Conservation (phyloP, 2,888 invertebrate genomes). For the Cephonodes hylas region DNA sequence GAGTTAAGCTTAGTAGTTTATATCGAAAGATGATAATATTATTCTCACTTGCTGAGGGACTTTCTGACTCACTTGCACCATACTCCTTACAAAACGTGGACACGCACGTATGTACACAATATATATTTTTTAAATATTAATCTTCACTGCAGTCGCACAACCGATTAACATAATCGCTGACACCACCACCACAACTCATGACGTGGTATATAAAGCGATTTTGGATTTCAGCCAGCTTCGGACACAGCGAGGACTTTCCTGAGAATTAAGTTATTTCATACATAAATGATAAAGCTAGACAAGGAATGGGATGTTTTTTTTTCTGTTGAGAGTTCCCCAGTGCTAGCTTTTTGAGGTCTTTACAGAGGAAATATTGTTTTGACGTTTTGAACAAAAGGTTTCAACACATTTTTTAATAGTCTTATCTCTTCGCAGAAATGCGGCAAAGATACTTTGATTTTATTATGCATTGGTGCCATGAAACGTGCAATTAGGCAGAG, state of each 20-base stretch:
- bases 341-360: not conserved
- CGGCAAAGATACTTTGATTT: too few relatives aligned
- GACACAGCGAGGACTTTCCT: conserved; percentile 2
- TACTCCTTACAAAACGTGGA: too few relatives aligned
- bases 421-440: too few relatives aligned
- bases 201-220: conserved; percentile 1
- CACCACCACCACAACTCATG: not conserved
- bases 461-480: too few relatives aligned
- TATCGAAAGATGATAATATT: too few relatives aligned
- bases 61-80: not conserved
- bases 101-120: too few relatives aligned
- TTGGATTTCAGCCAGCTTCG: conserved; percentile 6
- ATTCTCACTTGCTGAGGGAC: too few relatives aligned
- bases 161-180: not conserved
- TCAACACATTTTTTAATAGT: too few relatives aligned
- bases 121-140: not conserved
- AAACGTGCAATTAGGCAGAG: too few relatives aligned
- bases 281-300: conserved; percentile 7
- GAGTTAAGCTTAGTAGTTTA: too few relatives aligned
- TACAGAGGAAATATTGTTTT: not conserved
- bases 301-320: not conserved
- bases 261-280: conserved; percentile 11
- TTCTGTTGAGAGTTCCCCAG: not conserved
- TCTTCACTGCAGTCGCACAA: not conserved
- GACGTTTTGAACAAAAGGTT: not conserved